Percentiles rank a stretch among this genome's conserved stretches.
Evolutionary conservation across 2,113 vertebrate species (phyloP).

Genomic region (Mustela nigripes): DNA sequence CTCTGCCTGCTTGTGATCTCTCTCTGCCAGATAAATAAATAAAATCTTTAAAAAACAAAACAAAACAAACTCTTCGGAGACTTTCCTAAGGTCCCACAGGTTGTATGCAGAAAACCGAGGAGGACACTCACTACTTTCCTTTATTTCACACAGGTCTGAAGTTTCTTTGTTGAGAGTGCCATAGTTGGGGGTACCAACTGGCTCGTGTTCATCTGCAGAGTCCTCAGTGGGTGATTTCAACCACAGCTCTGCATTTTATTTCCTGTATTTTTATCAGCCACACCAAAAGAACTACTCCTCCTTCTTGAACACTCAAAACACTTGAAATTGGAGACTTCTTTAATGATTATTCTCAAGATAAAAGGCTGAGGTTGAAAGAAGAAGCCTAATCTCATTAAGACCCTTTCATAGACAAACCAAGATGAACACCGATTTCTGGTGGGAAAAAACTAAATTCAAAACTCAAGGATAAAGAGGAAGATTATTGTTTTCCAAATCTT

Average conservation of each 20-base stretch:
- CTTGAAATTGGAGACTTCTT: not conserved
- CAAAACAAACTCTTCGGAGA: not conserved
- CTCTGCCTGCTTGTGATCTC: no score
- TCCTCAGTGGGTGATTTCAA: not conserved
- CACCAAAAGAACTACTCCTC: not conserved
- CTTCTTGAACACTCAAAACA: not conserved
- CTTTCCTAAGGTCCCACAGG: not conserved
- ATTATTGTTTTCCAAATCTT: not conserved
- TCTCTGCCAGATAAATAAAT: no score
- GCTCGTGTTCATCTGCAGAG: not conserved
- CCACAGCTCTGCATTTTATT: not conserved
- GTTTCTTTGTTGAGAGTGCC: not conserved
- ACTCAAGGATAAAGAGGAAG: not conserved
- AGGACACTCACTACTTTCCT: not conserved
- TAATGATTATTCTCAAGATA: not conserved
- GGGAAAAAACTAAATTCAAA: not conserved
- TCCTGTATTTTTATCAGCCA: not conserved
- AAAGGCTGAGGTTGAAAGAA: not conserved
- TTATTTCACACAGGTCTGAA: not conserved
- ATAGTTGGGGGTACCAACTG: not conserved
- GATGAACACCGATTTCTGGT: not conserved
- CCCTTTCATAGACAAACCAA: not conserved
- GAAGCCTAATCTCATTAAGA: not conserved
- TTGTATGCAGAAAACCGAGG: not conserved
- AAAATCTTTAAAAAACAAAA: not conserved